phyloP scores from a whole-genome alignment of 1,140 invertebrate species.

The Drosophila fuyamai region DNA sequence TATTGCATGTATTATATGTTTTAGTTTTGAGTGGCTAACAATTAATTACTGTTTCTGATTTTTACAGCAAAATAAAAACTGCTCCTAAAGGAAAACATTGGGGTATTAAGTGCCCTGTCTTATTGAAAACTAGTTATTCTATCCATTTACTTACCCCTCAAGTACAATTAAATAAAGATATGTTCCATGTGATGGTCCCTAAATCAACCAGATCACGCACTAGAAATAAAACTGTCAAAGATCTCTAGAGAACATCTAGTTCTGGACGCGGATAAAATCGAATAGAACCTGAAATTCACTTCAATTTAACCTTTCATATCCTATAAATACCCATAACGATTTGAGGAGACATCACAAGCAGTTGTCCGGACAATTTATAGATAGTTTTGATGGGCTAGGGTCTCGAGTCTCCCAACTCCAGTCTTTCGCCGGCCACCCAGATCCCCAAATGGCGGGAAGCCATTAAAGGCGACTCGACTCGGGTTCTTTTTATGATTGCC shows the following conservation, averaged over 20 bases:
- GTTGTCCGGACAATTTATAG: slow-evolving; percentile 51
- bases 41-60: no score
- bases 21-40: no score
- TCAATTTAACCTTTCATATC: slow-evolving; percentile 40
- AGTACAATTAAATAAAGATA: slow-evolving; percentile 31
- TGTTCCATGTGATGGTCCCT: slow-evolving; percentile 24
- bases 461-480: slow-evolving; percentile 46
- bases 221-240: slow-evolving; percentile 49
- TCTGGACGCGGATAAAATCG: slow-evolving; percentile 6
- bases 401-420: slow-evolving; percentile 4
- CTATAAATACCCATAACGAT: slow-evolving; percentile 47
- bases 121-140: neutral
- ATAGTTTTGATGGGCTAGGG: slow-evolving; percentile 21
- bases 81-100: no score
- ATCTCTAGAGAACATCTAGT: slow-evolving; percentile 23
- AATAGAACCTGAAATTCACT: slow-evolving; percentile 32
- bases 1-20: no score
- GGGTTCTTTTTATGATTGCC: slow-evolving; percentile 69
- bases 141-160: neutral
- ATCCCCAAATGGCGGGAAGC: neutral
- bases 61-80: no score
- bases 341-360: slow-evolving; percentile 39
- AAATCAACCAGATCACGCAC: slow-evolving; percentile 43
- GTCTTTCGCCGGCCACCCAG: slow-evolving; percentile 6
- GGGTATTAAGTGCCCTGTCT: neutral